phyloP scores from a whole-genome alignment of 2,113 vertebrate species.

The Hippoglossus stenolepis region DNA sequence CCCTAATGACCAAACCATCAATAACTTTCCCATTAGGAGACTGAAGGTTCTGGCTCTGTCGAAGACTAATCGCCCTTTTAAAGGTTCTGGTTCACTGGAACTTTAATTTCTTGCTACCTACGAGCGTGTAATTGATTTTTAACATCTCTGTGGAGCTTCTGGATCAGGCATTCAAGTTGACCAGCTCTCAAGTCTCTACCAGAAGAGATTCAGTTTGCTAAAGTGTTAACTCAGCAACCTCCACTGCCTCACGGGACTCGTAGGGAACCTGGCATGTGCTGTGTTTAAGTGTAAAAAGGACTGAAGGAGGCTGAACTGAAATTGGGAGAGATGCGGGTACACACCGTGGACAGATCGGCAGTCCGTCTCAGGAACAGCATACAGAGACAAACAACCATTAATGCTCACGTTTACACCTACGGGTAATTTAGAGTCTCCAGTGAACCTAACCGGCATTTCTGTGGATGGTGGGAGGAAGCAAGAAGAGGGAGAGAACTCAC shows the following conservation, averaged over 20 bases:
- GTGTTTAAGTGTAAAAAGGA: too few relatives aligned
- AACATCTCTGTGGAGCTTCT: not conserved
- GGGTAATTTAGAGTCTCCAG: too few relatives aligned
- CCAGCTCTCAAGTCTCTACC: not conserved
- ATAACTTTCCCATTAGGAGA: slow-evolving; percentile 32
- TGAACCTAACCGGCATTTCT: too few relatives aligned
- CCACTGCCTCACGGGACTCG: too few relatives aligned
- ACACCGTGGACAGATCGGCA: too few relatives aligned
- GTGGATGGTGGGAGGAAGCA: too few relatives aligned
- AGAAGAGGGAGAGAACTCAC: too few relatives aligned
- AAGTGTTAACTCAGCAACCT: not conserved
- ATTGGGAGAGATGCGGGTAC: too few relatives aligned
- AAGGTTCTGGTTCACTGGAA: slow-evolving; percentile 4
- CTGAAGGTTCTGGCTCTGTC: not conserved
- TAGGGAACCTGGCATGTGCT: not conserved
- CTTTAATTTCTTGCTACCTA: slow-evolving; percentile 19
- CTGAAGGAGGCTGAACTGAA: too few relatives aligned
- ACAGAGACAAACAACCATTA: too few relatives aligned
- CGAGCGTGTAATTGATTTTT: slow-evolving; percentile 28
- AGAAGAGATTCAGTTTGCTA: not conserved
- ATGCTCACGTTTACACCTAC: too few relatives aligned
- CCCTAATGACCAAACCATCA: slow-evolving; percentile 36
- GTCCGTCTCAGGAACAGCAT: too few relatives aligned
- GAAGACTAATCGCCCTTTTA: not conserved
- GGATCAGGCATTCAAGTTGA: not conserved